These are phyloP conservation scores for Brenthis hecate DNA, from an alignment of 2,888 invertebrate species.

Conservation along the genomic window DNA sequence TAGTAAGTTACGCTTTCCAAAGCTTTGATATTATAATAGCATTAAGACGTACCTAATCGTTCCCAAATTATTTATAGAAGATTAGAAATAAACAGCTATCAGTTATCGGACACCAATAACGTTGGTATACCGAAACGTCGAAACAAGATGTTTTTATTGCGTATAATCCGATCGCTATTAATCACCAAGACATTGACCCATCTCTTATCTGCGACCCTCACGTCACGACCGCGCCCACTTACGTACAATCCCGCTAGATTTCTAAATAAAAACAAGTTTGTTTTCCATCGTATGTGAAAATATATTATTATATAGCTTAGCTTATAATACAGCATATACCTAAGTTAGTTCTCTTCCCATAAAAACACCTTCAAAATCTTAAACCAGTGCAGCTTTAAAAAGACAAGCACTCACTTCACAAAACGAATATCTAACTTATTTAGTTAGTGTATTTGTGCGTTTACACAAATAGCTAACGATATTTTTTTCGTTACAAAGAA, in stretches of 20 bases:
- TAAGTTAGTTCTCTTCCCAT: no score
- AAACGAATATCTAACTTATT: no score
- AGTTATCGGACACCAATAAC: slow-evolving; percentile 23
- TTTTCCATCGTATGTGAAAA: slow-evolving; percentile 2
- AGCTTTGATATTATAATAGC: no score
- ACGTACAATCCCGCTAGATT: slow-evolving; percentile 26
- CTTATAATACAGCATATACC: no score
- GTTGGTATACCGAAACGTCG: slow-evolving; percentile 21
- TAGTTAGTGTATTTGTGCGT: no score
- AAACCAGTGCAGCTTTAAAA: no score
- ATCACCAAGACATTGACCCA: slow-evolving; percentile 57
- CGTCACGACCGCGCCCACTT: slow-evolving; percentile 70
- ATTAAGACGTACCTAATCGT: not conserved
- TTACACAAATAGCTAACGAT: no score
- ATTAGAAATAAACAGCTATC: slow-evolving; percentile 5
- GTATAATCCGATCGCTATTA: slow-evolving; percentile 43
- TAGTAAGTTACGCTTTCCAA: no score
- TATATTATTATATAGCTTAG: not conserved
- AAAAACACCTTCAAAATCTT: no score
- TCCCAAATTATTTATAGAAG: not conserved
- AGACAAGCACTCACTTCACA: no score
- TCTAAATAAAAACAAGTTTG: slow-evolving; percentile 1
- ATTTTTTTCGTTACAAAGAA: no score
- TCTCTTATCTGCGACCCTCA: slow-evolving; percentile 46
- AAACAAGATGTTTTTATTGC: slow-evolving; percentile 65